phyloP scores from a whole-genome alignment of 2,113 vertebrate species.

The Tragulus kanchil region DNA sequence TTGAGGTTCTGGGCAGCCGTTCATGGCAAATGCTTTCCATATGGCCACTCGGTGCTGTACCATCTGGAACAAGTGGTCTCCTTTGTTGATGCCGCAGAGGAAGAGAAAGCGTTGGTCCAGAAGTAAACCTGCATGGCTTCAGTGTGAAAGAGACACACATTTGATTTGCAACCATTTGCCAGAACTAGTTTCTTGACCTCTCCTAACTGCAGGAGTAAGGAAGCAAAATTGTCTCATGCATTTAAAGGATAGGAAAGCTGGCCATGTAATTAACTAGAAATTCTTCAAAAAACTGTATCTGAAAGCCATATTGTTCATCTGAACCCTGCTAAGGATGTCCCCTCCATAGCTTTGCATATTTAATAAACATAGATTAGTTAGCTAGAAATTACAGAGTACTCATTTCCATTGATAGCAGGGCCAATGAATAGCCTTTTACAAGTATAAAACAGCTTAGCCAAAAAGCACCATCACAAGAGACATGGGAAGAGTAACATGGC shows the following conservation, averaged over 20 bases:
- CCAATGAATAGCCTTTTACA: not conserved
- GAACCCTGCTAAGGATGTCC: not conserved
- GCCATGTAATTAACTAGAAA: not conserved
- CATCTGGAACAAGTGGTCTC: slow-evolving; percentile 25
- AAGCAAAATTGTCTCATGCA: not conserved
- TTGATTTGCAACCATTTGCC: not conserved
- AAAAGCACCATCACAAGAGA: not conserved
- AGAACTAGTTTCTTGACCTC: not conserved
- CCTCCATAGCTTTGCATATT: not conserved
- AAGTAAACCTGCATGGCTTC: not conserved
- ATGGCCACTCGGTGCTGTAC: slow-evolving; percentile 23
- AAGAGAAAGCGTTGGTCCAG: not conserved
- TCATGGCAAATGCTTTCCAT: slow-evolving; percentile 44
- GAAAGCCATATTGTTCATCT: slow-evolving; percentile 12
- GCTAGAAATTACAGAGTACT: not conserved
- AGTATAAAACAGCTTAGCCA: not conserved
- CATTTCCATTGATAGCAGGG: not conserved
- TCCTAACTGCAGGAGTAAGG: not conserved
- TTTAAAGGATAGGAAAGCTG: not conserved
- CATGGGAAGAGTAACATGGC: no score
- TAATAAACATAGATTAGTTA: not conserved
- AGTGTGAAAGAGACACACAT: not conserved
- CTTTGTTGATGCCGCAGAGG: not conserved
- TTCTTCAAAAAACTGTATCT: not conserved
- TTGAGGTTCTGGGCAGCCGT: slow-evolving; percentile 11